Conservation (phyloP, 2,113 vertebrate species). For the Rhabdornis inornatus region DNA sequence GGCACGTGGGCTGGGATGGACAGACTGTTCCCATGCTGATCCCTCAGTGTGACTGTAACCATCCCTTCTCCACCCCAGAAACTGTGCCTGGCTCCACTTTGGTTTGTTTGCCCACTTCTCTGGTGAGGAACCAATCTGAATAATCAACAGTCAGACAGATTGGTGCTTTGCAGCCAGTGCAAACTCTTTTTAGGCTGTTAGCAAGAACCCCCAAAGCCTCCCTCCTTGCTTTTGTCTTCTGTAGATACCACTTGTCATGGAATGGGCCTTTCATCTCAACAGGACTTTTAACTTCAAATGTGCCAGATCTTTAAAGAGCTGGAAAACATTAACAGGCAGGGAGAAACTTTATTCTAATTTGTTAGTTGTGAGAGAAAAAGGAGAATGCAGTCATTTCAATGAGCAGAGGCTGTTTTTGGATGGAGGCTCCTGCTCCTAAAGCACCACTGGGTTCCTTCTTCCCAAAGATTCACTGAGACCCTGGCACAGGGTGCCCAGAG, state of each 20-base stretch:
- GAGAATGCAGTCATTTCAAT: neutral
- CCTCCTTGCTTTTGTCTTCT: neutral
- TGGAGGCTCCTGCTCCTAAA: neutral
- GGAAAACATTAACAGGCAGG: constrained; percentile 6
- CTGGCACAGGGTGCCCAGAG: neutral
- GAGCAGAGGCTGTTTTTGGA: neutral
- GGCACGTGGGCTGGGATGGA: accelerated
- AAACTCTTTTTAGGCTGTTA: neutral
- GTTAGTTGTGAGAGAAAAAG: neutral
- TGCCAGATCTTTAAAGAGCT: constrained; percentile 11
- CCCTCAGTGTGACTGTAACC: neutral
- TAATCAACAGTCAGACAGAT: neutral
- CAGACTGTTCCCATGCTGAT: neutral
- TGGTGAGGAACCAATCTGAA: neutral
- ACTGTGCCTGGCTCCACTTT: accelerated
- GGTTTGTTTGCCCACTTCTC: neutral
- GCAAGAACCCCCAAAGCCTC: neutral
- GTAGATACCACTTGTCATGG: neutral
- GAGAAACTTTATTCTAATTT: constrained; percentile 43
- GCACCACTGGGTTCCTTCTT: neutral
- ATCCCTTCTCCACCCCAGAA: neutral
- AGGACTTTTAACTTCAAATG: constrained; percentile 52
- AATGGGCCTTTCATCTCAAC: constrained; percentile 19
- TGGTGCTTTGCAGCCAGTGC: neutral
- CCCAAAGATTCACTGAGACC: neutral